phyloP scores from a whole-genome alignment of 2,888 invertebrate genomes.

The Apodemia duryi region DNA sequence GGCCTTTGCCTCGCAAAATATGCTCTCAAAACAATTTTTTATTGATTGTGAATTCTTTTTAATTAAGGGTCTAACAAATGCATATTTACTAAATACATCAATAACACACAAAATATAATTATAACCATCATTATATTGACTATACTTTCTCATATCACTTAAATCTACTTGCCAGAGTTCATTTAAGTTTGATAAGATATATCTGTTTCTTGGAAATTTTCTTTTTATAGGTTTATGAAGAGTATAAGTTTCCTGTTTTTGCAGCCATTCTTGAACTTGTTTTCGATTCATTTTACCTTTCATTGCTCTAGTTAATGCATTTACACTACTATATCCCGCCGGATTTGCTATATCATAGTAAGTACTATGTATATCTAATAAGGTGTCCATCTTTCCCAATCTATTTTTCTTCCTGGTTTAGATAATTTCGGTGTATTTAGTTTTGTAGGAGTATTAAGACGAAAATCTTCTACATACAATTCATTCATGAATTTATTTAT shows the following conservation, averaged over 20 bases:
- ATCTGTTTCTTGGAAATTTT: no score
- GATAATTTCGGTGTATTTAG: not conserved
- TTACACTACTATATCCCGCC: not conserved
- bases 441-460: not conserved
- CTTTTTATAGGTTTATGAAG: no score
- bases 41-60: slow-evolving; percentile 29
- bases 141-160: slow-evolving; percentile 10
- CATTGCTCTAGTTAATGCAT: not conserved
- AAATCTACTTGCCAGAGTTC: slow-evolving; percentile 23
- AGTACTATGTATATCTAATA: not conserved
- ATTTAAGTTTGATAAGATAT: not conserved
- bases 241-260: no score
- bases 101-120: slow-evolving; percentile 32
- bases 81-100: slow-evolving; percentile 33
- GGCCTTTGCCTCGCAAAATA: slow-evolving; percentile 30
- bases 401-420: not conserved
- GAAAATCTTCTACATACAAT: not conserved
- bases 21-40: slow-evolving; percentile 30
- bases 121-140: slow-evolving; percentile 13
- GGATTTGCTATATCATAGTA: not conserved
- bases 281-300: not conserved
- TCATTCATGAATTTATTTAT: not conserved
- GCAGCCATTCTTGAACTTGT: not conserved
- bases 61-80: slow-evolving; percentile 29
- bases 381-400: not conserved